Evolutionary conservation across 2,888 invertebrate species (phyloP).

Genomic region (Dicranocentrus wangi): DNA sequence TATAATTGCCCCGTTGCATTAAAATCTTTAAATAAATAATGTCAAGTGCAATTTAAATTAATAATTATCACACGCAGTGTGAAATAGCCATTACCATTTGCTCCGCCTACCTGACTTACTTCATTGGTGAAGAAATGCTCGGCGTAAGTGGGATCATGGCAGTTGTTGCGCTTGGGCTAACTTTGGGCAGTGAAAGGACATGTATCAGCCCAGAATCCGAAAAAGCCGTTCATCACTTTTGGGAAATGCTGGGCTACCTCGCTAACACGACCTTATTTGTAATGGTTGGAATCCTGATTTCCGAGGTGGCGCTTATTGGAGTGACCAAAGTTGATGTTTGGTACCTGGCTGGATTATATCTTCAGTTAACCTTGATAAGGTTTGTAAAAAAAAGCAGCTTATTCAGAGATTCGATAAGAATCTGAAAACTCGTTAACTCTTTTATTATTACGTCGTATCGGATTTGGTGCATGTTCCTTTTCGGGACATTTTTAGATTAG

Average conservation of each 20-base stretch:
- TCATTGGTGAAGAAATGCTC: conserved; percentile 74
- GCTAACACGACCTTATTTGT: conserved; percentile 80
- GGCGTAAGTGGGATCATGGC: conserved; percentile 76
- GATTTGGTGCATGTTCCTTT: no score
- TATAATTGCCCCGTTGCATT: no score
- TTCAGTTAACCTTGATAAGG: conserved; percentile 74
- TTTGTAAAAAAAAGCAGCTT: no score
- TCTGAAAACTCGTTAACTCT: no score
- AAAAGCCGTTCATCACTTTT: conserved; percentile 75
- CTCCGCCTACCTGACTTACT: conserved; percentile 76
- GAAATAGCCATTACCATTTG: conserved; percentile 76
- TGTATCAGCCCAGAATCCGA: conserved; percentile 76
- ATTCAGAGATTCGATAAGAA: no score
- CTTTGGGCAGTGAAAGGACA: conserved; percentile 75
- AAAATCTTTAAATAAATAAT: no score
- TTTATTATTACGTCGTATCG: no score
- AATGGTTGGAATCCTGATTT: conserved; percentile 79
- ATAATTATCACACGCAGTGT: no score
- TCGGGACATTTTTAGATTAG: conserved; percentile 74
- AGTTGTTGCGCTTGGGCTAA: conserved; percentile 75
- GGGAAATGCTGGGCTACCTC: conserved; percentile 76
- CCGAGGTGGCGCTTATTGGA: conserved; percentile 77
- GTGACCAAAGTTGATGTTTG: conserved; percentile 77
- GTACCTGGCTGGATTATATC: conserved; percentile 75
- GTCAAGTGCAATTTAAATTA: no score